Conservation (phyloP, 1,140 invertebrate genomes). For the Theocolax elegans region DNA sequence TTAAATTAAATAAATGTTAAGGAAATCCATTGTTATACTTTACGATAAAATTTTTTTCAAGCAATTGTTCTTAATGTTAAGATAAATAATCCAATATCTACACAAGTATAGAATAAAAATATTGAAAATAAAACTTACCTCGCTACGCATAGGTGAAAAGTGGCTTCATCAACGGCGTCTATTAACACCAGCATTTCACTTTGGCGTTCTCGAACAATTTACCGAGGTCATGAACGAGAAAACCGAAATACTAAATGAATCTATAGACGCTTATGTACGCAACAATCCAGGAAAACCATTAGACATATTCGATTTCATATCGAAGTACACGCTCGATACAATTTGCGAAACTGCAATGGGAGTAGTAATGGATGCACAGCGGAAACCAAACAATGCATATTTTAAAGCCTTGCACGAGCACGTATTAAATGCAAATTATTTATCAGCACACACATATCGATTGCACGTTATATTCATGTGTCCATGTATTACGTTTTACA, state of each 20-base stretch:
- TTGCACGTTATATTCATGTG: too few species aligned
- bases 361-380: slow-evolving; percentile 78
- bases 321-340: slow-evolving; percentile 80
- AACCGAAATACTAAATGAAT: slow-evolving; percentile 72
- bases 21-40: too few species aligned
- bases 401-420: slow-evolving; percentile 73
- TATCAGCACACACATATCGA: too few species aligned
- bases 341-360: slow-evolving; percentile 92
- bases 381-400: slow-evolving; percentile 77
- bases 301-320: slow-evolving; percentile 75
- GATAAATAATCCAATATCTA: too few species aligned
- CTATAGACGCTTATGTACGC: slow-evolving; percentile 57
- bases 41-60: too few species aligned
- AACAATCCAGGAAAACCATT: slow-evolving; percentile 63
- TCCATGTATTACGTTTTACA: too few species aligned
- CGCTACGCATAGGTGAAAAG: slow-evolving; percentile 76
- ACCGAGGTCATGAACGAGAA: slow-evolving; percentile 79
- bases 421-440: not conserved
- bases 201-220: slow-evolving; percentile 86
- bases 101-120: too few species aligned
- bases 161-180: slow-evolving; percentile 85
- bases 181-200: slow-evolving; percentile 89
- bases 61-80: too few species aligned
- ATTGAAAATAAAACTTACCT: too few species aligned
- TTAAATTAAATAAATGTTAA: not conserved